These are phyloP conservation scores for Cheilosia grossa DNA, from an alignment of 2,888 invertebrate genomes.

Conservation along the genomic window DNA sequence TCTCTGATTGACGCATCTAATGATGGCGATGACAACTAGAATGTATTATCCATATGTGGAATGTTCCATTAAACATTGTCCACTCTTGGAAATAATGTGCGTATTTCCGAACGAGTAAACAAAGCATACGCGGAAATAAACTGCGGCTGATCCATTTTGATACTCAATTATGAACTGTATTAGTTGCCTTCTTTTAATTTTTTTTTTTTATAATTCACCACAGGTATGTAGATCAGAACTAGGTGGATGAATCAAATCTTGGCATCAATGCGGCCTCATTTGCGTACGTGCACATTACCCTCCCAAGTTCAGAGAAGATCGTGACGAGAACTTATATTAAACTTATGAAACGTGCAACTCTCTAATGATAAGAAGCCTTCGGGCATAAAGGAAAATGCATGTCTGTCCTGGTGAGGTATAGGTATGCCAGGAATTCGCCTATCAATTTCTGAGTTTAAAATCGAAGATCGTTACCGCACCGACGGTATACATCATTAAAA, in stretches of 20 bases:
- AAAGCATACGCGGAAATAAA: too few relatives aligned
- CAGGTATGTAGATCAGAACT: too few relatives aligned
- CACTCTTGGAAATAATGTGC: too few relatives aligned
- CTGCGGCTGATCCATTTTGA: too few relatives aligned
- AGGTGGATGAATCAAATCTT: background rate
- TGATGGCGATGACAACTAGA: conserved; percentile 21
- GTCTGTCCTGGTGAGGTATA: background rate
- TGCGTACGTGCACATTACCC: background rate
- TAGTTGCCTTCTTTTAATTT: too few relatives aligned
- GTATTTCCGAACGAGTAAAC: too few relatives aligned
- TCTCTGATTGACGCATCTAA: conserved; percentile 19
- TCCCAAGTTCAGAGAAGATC: conserved; percentile 4
- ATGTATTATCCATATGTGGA: conserved; percentile 10
- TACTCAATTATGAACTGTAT: too few relatives aligned
- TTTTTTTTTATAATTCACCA: too few relatives aligned
- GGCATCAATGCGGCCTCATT: conserved; percentile 1
- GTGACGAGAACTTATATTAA: conserved; percentile 42
- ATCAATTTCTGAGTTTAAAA: conserved; percentile 35
- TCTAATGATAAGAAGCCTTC: conserved; percentile 30
- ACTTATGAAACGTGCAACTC: conserved; percentile 30
- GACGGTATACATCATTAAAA: conserved; percentile 46
- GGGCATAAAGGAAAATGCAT: background rate
- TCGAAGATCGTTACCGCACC: conserved; percentile 36
- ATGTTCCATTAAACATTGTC: too few relatives aligned
- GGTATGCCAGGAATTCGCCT: conserved; percentile 35